phyloP scores from a whole-genome alignment of 2,888 invertebrate genomes.

The Leptothorax acervorum region DNA sequence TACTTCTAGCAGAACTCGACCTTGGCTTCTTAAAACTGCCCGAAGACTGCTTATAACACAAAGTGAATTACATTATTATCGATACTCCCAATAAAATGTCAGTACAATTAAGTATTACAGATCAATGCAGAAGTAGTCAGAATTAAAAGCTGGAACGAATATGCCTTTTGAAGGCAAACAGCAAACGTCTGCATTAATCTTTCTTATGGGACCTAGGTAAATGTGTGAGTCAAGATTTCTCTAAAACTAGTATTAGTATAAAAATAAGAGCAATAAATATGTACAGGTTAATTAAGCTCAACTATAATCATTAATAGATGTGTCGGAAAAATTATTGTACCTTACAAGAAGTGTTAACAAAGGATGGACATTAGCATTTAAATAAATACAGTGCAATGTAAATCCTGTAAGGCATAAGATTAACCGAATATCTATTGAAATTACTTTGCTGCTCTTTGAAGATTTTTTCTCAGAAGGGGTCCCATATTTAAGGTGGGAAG shows the following conservation, averaged over 20 bases:
- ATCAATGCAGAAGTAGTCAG: conserved; percentile 67
- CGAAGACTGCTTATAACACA: conserved; percentile 78
- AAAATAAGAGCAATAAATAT: conserved; percentile 49
- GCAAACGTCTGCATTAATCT: conserved; percentile 69
- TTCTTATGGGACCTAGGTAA: conserved; percentile 68
- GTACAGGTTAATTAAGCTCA: conserved; percentile 58
- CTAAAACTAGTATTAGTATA: conserved; percentile 68
- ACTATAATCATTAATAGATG: conserved; percentile 63
- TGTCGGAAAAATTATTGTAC: conserved; percentile 63
- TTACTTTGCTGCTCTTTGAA: conserved; percentile 84
- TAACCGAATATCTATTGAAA: conserved; percentile 75
- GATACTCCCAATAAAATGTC: conserved; percentile 38
- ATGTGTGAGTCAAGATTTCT: conserved; percentile 55
- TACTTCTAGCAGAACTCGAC: conserved; percentile 83
- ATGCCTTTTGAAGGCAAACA: neutral
- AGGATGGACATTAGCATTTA: conserved; percentile 62
- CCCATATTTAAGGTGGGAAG: conserved; percentile 82
- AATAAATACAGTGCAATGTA: conserved; percentile 66
- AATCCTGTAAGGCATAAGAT: conserved; percentile 69
- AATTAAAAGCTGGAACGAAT: conserved; percentile 23
- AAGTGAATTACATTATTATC: conserved; percentile 50
- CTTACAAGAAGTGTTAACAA: conserved; percentile 68
- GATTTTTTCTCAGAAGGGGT: conserved; percentile 83
- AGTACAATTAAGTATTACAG: conserved; percentile 54
- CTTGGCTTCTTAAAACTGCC: conserved; percentile 87